These are phyloP conservation scores for Nymphalis polychloros DNA, from an alignment of 2,888 invertebrate species.

Conservation along the genomic window DNA sequence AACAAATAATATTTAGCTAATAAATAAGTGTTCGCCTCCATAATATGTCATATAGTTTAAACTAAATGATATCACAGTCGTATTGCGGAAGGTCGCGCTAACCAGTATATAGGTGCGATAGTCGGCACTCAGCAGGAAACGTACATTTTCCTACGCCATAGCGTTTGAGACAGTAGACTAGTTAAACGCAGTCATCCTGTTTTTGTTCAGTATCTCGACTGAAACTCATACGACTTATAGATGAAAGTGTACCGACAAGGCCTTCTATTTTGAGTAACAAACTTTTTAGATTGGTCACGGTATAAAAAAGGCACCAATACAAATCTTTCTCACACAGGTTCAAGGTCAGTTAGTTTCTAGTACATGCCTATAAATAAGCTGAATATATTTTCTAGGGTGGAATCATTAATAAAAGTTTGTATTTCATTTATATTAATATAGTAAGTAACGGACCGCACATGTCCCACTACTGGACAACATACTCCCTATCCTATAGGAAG, in stretches of 20 bases:
- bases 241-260: slow-evolving; percentile 51
- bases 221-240: slow-evolving; percentile 43
- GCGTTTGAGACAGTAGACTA: slow-evolving; percentile 43
- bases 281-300: slow-evolving; percentile 39
- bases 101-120: slow-evolving; percentile 54
- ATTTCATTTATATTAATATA: too few species aligned
- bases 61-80: not conserved
- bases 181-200: slow-evolving; percentile 43
- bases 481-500: too few species aligned
- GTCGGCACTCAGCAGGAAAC: slow-evolving; percentile 65
- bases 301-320: slow-evolving; percentile 36
- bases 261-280: slow-evolving; percentile 44
- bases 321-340: slow-evolving; percentile 38
- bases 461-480: too few species aligned
- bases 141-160: slow-evolving; percentile 55
- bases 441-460: too few species aligned
- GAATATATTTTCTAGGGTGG: slow-evolving; percentile 8
- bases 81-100: slow-evolving; percentile 19
- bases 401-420: not conserved
- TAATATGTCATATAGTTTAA: not conserved
- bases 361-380: slow-evolving; percentile 31
- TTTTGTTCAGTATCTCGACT: slow-evolving; percentile 42
- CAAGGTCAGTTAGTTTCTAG: slow-evolving; percentile 38
- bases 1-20: not conserved
- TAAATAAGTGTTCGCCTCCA: not conserved